Base-by-base conservation (phyloP, 2,888 invertebrate genomes). In the Cancer borealis region DNA sequence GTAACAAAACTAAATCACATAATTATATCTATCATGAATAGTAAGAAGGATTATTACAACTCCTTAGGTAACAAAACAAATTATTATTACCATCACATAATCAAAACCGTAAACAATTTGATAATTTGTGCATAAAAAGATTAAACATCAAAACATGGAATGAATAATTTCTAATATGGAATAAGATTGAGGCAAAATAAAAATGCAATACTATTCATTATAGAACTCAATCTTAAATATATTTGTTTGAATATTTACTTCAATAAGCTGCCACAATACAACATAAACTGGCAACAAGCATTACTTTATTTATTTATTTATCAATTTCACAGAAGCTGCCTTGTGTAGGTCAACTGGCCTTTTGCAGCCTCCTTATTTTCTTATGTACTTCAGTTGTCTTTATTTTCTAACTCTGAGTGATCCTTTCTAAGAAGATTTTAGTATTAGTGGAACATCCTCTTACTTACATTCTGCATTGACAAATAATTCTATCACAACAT, bases 401-500 rank as follows among this genome's bases (percentile, higher is more conserved):
- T 73, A 73, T 73, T 26, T 26, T 8, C 3, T 10, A 73, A 26
- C 8, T 73, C 73, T 21, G 60, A 73, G 26, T n/a, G 73, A 73
- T 73, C 26, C 73, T 26, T 73, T n/a, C 73, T 60, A 73, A n/a
- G 73, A 26, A 26, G 73, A 73, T 26, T 26, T 73, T 26, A 73
- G 73, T 73, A 26, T 8, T 73, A 8, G n/a, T 26, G 4, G 73
- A 26, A 26, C 73, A 26, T 73, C 26, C 21, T 73, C 73, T 26
- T 73, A 8, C 73, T 26, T 73, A 6, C 73, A 73, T 60, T 60
- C 73, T 73, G 26, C 26, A n/a, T 26, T 26, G 26, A 73, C 26
- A 26, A 73, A n/a, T 10, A 73, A 73, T 73, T 73, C 73, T n/a
- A 73, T 73, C 73, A n/a, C 73, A 73, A 73, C 73, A 73, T 26